Percentiles rank a stretch among this genome's conserved stretches.
Conservation (phyloP, 2,113 vertebrate genomes). For the Dascyllus trimaculatus region DNA sequence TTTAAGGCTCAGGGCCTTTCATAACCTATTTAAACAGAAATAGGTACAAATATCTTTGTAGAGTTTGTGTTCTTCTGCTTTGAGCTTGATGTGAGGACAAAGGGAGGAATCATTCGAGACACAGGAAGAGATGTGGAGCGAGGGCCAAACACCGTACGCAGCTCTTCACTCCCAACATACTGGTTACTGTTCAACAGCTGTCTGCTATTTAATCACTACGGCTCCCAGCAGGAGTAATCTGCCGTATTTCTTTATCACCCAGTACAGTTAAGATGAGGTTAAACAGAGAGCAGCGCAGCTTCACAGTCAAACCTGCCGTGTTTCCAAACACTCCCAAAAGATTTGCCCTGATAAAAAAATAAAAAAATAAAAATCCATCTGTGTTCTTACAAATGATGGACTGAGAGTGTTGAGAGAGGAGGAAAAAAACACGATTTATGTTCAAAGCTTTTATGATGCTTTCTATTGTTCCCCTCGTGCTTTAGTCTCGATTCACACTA, state of each 20-base stretch:
- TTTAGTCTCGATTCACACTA: constrained; percentile 60
- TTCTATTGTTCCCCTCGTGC: constrained; percentile 56
- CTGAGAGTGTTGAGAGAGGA: constrained; percentile 39
- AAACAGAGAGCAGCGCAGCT: constrained; percentile 51
- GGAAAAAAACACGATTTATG: constrained; percentile 60
- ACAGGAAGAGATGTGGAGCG: neutral
- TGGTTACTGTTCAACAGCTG: neutral
- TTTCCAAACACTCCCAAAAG: constrained; percentile 73
- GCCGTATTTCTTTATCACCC: constrained; percentile 55
- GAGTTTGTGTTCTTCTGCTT: too few species aligned
- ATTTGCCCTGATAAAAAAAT: constrained; percentile 33
- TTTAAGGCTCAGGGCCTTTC: neutral
- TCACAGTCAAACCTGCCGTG: constrained; percentile 34
- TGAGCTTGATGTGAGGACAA: too few species aligned
- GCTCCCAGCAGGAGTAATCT: constrained; percentile 61
- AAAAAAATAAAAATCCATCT: constrained; percentile 48
- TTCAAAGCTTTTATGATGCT: constrained; percentile 65
- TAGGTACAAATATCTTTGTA: too few species aligned
- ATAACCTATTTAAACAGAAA: too few species aligned
- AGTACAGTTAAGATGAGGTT: constrained; percentile 63
- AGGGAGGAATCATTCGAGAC: too few species aligned
- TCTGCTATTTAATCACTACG: constrained; percentile 20
- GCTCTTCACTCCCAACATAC: too few species aligned
- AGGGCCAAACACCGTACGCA: too few species aligned
- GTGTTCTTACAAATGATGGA: constrained; percentile 52